phyloP scores from a whole-genome alignment of 2,797 vertebrate species.

The Martes flavigula region DNA sequence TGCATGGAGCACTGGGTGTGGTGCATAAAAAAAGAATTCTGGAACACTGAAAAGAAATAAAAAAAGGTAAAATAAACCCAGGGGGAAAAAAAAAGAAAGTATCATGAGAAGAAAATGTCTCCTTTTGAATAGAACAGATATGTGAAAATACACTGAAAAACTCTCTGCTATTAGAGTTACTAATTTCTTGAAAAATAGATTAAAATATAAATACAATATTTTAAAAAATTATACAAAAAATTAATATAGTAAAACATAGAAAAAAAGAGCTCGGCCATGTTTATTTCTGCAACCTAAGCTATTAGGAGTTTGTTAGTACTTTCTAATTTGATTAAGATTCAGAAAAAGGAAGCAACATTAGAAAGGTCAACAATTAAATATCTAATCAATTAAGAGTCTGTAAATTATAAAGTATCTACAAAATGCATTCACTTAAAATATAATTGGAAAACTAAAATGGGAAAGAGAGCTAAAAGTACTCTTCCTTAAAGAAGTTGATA shows the following conservation, averaged over 20 bases:
- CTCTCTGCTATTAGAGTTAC: background rate
- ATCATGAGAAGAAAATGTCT: background rate
- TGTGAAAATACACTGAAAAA: background rate
- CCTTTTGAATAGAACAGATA: background rate
- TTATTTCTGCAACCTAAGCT: background rate
- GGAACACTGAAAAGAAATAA: no score
- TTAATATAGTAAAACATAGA: background rate
- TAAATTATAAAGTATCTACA: conserved; percentile 54
- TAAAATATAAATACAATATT: background rate
- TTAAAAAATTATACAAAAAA: background rate
- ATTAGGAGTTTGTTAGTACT: conserved; percentile 8
- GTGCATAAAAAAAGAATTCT: no score
- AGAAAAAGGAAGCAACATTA: conserved; percentile 57
- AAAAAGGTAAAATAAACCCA: no score
- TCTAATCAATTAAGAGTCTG: conserved; percentile 44
- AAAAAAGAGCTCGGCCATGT: background rate
- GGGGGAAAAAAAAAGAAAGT: background rate
- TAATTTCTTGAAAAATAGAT: background rate
- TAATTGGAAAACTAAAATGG: conserved; percentile 25
- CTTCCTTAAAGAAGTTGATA: background rate
- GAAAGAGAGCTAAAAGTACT: background rate
- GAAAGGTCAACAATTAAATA: conserved; percentile 62
- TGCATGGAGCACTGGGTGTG: no score
- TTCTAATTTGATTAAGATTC: conserved; percentile 56
- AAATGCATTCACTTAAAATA: conserved; percentile 46